phyloP scores from a whole-genome alignment of 1,140 invertebrate species.

The Dinothrombium tinctorium region DNA sequence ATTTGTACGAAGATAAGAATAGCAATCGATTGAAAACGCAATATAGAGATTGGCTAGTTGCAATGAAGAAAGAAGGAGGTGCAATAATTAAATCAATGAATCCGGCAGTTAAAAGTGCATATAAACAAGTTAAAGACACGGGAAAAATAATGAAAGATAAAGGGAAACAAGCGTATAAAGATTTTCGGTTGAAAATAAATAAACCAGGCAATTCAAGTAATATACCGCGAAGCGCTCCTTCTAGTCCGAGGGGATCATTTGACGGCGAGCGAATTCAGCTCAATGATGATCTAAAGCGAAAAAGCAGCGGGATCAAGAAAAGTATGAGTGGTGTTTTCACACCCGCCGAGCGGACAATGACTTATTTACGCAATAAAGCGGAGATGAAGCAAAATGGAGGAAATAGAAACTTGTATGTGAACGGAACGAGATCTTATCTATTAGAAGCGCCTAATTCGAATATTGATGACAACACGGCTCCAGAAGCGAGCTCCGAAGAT shows the following conservation, averaged over 20 bases:
- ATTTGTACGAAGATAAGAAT: constrained; percentile 54
- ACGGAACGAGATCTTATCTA: too few species aligned
- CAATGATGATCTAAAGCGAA: neutral
- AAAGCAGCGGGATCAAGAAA: constrained; percentile 4
- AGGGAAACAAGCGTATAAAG: constrained; percentile 47
- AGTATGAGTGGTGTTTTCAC: constrained; percentile 7
- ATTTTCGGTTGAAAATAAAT: constrained; percentile 35
- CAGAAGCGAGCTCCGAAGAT: constrained; percentile 22
- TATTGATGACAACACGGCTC: constrained; percentile 9
- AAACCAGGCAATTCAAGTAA: constrained; percentile 16
- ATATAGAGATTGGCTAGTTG: constrained; percentile 43
- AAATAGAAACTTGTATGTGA: too few species aligned
- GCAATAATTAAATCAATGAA: constrained; percentile 49
- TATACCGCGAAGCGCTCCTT: constrained; percentile 15
- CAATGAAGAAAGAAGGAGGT: constrained; percentile 36
- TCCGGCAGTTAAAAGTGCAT: constrained; percentile 51
- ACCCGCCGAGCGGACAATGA: too few species aligned
- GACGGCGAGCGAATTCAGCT: neutral
- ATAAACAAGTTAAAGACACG: constrained; percentile 26
- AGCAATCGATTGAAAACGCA: constrained; percentile 38
- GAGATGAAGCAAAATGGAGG: too few species aligned
- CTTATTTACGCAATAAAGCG: too few species aligned
- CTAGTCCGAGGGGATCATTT: constrained; percentile 15
- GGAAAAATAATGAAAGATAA: constrained; percentile 39
- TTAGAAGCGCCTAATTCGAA: neutral